Percentiles rank a stretch among this genome's conserved stretches.
phyloP scores from a whole-genome alignment of 2,113 vertebrate species.

The human region DNA sequence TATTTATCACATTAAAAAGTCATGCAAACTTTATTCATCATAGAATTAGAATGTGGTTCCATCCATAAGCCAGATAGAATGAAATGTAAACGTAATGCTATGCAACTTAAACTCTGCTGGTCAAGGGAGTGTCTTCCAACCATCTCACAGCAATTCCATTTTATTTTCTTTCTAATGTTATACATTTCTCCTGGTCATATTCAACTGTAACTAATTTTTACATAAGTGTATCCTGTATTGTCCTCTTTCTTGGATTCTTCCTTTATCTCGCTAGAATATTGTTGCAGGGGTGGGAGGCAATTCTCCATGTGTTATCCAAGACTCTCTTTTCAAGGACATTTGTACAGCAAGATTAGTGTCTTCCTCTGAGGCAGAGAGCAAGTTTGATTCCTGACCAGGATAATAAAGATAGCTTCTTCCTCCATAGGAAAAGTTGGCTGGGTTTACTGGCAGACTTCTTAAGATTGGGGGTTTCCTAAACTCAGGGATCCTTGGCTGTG shows the following conservation, averaged over 20 bases:
- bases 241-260: not conserved
- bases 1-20: not conserved
- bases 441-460: not conserved
- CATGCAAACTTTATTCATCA: not conserved
- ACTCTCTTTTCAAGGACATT: not conserved
- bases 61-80: not conserved
- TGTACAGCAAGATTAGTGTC: not conserved
- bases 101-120: not conserved
- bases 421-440: not conserved
- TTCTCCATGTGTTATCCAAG: not conserved
- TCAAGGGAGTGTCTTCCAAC: not conserved
- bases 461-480: not conserved
- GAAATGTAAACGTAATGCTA: not conserved
- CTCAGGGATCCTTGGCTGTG: not conserved
- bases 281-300: not conserved
- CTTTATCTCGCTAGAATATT: not conserved
- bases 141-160: not conserved
- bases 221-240: not conserved
- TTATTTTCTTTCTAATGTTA: not conserved
- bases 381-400: not conserved
- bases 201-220: not conserved
- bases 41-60: not conserved
- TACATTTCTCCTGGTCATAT: not conserved
- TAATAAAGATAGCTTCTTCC: not conserved
- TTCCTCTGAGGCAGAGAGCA: not conserved